Evolutionary conservation across 2,797 vertebrate species (phyloP), one percentile per base, ranked within the genome.

Genomic region (Cirrhinus molitorella): DNA sequence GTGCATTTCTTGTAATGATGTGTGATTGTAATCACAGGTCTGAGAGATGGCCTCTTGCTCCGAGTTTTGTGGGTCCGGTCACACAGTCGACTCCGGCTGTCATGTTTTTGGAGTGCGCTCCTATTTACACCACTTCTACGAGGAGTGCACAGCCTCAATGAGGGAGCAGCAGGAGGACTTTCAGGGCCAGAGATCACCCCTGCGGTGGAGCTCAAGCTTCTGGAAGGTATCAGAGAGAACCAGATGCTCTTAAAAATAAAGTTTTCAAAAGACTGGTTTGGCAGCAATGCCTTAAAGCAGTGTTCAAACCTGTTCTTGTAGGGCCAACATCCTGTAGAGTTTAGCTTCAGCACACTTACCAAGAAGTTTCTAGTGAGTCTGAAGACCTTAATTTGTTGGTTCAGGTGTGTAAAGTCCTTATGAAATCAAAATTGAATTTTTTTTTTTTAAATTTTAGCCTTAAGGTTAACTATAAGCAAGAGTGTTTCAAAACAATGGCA

Each of bases 71-170:
- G 91, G 92, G 61, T 92, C 95, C 79, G 93, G 86, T 85, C 93
- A 93, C 25, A 76, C 91, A 61, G 74, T 91, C 0, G 95, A 95
- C 77, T 95, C 94, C 4, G 91, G 95, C 74, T 94, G 94, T 90
- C 97, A 95, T 78, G 97, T 95, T 90, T 99, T 98, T 0, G 98
- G 98, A 75, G 98, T 99, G 85, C 97, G 97, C 8, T 99, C 98
- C 80, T 99, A 99, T 91, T 95, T 99, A 91, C 98, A 99, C 88
- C 96, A 99, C 91, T 99, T 99, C 91, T 99, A 99, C n/a, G 97
- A 99, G 90, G 98, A 97, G 89, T 99, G 97, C 88, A 97, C 97
- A 0, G 96, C 97, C 90, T 97, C 98, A 2, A 93, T 97, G 91
- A 96, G 96, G 96, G 97, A 98, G 91, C 93, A 95, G 86, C 95